Evolutionary conservation across 2,888 invertebrate genomes (phyloP).

Genomic region (Mamestra brassicae): DNA sequence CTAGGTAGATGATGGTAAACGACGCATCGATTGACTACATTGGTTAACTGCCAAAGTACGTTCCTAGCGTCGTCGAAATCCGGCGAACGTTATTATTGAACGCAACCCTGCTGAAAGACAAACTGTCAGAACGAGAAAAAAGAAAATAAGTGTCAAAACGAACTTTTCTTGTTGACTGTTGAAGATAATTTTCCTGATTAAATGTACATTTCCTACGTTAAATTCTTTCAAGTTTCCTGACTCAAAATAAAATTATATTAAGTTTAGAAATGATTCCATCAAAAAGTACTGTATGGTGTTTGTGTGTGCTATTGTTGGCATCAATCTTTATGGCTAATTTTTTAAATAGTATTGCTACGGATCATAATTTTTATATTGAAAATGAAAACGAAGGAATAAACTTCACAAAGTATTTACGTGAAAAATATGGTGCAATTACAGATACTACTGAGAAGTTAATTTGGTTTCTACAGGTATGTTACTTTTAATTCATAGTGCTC

Average conservation of each 20-base stretch:
- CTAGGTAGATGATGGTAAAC: no score
- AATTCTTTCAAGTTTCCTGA: constrained; percentile 50
- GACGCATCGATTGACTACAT: not conserved
- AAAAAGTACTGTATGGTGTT: constrained; percentile 91
- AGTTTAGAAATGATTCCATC: constrained; percentile 91
- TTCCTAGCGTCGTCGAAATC: constrained; percentile 1
- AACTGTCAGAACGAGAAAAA: constrained; percentile 37
- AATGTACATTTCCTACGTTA: constrained; percentile 28
- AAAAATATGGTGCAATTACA: constrained; percentile 87
- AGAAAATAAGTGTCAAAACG: constrained; percentile 50
- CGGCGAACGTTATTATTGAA: constrained; percentile 11
- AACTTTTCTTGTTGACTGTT: constrained; percentile 55
- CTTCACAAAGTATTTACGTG: constrained; percentile 78
- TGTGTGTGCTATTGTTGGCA: constrained; percentile 92
- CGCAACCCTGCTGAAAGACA: constrained; percentile 15
- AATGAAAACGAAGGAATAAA: constrained; percentile 79
- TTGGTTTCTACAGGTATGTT: constrained; percentile 94
- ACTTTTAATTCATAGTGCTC: constrained; percentile 27
- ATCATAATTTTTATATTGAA: constrained; percentile 85
- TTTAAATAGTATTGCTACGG: constrained; percentile 92
- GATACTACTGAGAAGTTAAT: constrained; percentile 91
- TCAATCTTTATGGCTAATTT: constrained; percentile 94
- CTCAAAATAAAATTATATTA: constrained; percentile 40
- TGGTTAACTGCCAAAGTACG: not conserved
- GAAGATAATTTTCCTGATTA: constrained; percentile 45